phyloP scores from a whole-genome alignment of 2,888 invertebrate species.

The Malthinus flaveolus region DNA sequence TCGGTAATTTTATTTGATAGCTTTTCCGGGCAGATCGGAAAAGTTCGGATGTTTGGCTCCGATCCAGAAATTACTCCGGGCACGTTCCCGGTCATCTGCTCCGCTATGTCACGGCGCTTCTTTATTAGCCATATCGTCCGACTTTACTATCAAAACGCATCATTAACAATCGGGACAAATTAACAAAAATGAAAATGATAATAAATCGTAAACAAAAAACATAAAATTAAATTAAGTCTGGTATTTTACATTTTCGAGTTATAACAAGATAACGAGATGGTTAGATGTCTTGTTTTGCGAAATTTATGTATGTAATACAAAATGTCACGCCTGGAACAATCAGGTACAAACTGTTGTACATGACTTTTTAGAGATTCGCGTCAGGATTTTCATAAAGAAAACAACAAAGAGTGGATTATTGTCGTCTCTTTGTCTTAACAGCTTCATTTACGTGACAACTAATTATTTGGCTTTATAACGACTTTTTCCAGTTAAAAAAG shows the following conservation, averaged over 20 bases:
- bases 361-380: constrained; percentile 20
- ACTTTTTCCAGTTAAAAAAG: constrained; percentile 4
- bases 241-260: constrained; percentile 25
- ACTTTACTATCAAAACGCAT: constrained; percentile 26
- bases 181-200: constrained; percentile 17
- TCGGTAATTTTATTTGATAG: constrained; percentile 28
- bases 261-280: constrained; percentile 26
- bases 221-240: constrained; percentile 13
- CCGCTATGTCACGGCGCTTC: constrained; percentile 30
- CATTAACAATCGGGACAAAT: constrained; percentile 21
- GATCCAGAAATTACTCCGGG: constrained; percentile 35
- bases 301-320: constrained; percentile 20
- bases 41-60: constrained; percentile 32
- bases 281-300: constrained; percentile 11
- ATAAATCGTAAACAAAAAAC: constrained; percentile 21
- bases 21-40: constrained; percentile 25
- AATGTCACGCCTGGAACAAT: constrained; percentile 17
- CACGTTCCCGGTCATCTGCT: constrained; percentile 34
- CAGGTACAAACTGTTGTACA: constrained; percentile 9
- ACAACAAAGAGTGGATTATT: constrained; percentile 3
- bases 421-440: constrained; percentile 13
- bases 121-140: constrained; percentile 33
- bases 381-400: constrained; percentile 27
- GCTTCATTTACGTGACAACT: constrained; percentile 18
- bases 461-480: constrained; percentile 19